Evolutionary conservation across 1,140 invertebrate species (phyloP), one percentile per base, ranked within the genome.

Genomic region (Drosophila yakuba): DNA sequence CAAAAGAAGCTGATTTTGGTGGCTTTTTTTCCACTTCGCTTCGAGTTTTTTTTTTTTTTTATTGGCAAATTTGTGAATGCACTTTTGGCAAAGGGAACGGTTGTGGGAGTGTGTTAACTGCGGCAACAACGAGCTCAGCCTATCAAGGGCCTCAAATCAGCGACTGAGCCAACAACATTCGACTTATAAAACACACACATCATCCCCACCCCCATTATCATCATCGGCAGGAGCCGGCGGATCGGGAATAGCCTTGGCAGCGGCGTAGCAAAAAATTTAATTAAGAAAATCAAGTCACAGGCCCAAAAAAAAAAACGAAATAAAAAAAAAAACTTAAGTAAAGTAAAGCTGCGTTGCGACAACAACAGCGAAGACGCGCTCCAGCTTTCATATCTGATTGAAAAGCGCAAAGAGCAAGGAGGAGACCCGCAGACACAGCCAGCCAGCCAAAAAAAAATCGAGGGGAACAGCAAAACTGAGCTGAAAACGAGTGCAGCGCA

Each of bases 231-330:
- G 43, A 59, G 58, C 62, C 63, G 36, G 35, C 38, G 58, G 72
- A 52, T 74, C 68, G 35, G 38, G 44, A 64, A 73, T 72, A 83
- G 75, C 84, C 82, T 88, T 83, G 79, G 83, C 83, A 74, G 68
- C 83, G 69, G 72, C 84, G 80, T 83, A 84, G 84, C 84, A 82
- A 89, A 69, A 88, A 89, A 88, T 88, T 88, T 89, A 88, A 88
- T 88, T 89, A 88, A 88, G 84, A 89, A 88, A 88, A 88, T 88
- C 83, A 88, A 86, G 84, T 77, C 79, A 74, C 88, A 88, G 62
- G 81, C 86, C 78, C 76, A 84, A 64, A 69, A 73, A 64, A 62
- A 73, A 56, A 76, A 60, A 61, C 23, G 17, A 38, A 38, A 36
- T 1, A n/a, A 36, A 11, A 38, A 54, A 50, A 52, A 73, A 63